Conservation (phyloP, 2,888 invertebrate species). For the Cryptosula pallasiana region DNA sequence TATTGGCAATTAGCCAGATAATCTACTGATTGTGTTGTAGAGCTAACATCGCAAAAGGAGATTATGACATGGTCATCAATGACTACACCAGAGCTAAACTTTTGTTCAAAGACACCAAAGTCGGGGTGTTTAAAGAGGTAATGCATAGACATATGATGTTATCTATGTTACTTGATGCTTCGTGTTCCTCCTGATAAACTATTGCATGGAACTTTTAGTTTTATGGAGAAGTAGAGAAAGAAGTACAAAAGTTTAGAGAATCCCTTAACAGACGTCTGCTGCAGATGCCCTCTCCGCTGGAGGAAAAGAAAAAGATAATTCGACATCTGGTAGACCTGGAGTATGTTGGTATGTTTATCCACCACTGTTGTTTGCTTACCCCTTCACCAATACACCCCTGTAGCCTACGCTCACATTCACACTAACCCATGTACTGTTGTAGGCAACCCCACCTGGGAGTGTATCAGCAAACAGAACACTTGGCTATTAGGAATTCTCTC, state of each 20-base stretch:
- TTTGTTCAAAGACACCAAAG: slow-evolving; percentile 87
- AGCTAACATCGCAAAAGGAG: slow-evolving; percentile 59
- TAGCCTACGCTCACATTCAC: background rate
- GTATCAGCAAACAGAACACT: slow-evolving; percentile 75
- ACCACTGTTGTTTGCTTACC: too few species aligned
- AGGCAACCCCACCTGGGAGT: slow-evolving; percentile 94
- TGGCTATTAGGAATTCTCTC: slow-evolving; percentile 59
- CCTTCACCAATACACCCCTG: too few species aligned
- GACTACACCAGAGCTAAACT: slow-evolving; percentile 95
- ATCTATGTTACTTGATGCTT: too few species aligned
- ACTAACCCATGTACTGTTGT: slow-evolving; percentile 65
- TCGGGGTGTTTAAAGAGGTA: slow-evolving; percentile 57
- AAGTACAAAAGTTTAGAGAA: slow-evolving; percentile 73
- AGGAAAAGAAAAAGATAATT: slow-evolving; percentile 90
- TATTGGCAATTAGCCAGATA: too few species aligned
- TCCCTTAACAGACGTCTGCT: slow-evolving; percentile 76
- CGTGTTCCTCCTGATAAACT: too few species aligned
- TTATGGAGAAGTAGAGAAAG: slow-evolving; percentile 81
- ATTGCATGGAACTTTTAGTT: slow-evolving; percentile 63
- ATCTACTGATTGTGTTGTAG: background rate
- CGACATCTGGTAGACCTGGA: slow-evolving; percentile 53
- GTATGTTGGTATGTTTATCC: slow-evolving; percentile 13
- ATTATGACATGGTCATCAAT: slow-evolving; percentile 94
- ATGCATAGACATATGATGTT: too few species aligned
- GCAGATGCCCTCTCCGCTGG: slow-evolving; percentile 83